Percentiles rank a stretch among this genome's conserved stretches.
Conservation (phyloP, 2,888 invertebrate genomes). For the Conistra vaccinii region DNA sequence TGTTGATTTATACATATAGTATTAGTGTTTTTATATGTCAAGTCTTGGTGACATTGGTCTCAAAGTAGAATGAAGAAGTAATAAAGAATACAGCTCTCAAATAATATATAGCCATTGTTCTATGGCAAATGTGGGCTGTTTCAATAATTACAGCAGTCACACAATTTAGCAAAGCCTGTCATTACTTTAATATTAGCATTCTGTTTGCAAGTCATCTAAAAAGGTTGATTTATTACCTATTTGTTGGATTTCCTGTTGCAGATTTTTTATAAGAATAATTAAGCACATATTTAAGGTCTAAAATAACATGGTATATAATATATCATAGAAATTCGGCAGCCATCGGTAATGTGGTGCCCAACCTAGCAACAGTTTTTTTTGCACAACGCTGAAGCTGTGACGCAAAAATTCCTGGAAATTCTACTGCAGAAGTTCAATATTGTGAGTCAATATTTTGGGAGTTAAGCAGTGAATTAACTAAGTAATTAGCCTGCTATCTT, state of each 20-base stretch:
- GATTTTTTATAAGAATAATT: conserved; percentile 23
- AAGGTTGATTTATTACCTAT: conserved; percentile 53
- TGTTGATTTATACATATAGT: neutral
- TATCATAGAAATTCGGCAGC: neutral
- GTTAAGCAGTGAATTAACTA: conserved; percentile 31
- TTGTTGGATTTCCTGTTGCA: conserved; percentile 33
- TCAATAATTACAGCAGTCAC: conserved; percentile 35
- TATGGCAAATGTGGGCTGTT: conserved; percentile 26
- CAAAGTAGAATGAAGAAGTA: neutral
- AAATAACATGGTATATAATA: conserved; percentile 14
- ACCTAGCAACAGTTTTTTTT: conserved; percentile 4
- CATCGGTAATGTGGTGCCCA: neutral
- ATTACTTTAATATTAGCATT: conserved; percentile 48
- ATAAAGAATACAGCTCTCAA: neutral
- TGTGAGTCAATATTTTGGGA: conserved; percentile 36
- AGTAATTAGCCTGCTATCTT: conserved; percentile 39
- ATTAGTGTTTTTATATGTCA: neutral
- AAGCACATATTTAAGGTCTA: neutral
- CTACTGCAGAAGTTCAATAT: conserved; percentile 22
- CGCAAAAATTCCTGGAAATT: conserved; percentile 23
- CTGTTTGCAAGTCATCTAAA: conserved; percentile 45
- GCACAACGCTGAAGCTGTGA: neutral
- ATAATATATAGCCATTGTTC: conserved; percentile 38
- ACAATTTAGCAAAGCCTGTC: conserved; percentile 24
- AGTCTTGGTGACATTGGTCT: neutral